A percentile compares a stretch with the other conserved stretches of the same genome.
phyloP scores from a whole-genome alignment of 2,888 invertebrate genomes.

The Drosophila phalerata region DNA sequence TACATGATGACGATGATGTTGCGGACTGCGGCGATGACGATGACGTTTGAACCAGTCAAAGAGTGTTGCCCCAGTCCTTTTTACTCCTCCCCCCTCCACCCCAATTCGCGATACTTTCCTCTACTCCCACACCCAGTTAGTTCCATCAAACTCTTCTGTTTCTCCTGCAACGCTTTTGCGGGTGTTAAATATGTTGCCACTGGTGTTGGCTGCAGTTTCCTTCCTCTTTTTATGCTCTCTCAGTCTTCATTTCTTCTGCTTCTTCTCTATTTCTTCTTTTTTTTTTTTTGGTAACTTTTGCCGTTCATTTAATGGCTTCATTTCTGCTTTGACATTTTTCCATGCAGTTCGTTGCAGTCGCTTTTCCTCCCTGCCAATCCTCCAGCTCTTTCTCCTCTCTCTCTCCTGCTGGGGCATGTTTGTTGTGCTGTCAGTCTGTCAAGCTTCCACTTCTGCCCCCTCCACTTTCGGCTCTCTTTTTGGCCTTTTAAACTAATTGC shows the following conservation, averaged over 20 bases:
- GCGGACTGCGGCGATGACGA: constrained; percentile 55
- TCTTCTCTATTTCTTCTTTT: constrained; percentile 29
- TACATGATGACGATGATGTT: constrained; percentile 52
- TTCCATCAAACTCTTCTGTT: neutral
- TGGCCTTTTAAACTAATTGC: constrained; percentile 79
- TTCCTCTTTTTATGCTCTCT: constrained; percentile 23
- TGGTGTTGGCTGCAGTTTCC: constrained; percentile 52
- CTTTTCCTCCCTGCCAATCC: constrained; percentile 36
- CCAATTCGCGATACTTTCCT: neutral
- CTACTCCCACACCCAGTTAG: neutral
- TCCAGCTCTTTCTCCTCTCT: constrained; percentile 22
- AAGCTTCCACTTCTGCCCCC: constrained; percentile 34
- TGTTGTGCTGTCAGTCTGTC: constrained; percentile 75
- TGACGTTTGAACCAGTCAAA: constrained; percentile 66
- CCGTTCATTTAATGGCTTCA: constrained; percentile 80
- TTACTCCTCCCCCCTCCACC: too few species aligned
- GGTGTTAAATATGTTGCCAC: constrained; percentile 75
- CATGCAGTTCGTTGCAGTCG: constrained; percentile 63
- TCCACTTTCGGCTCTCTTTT: constrained; percentile 32
- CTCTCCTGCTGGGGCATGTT: constrained; percentile 51
- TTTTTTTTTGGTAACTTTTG: constrained; percentile 64
- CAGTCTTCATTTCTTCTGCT: constrained; percentile 21
- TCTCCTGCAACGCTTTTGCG: constrained; percentile 47
- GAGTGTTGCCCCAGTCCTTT: constrained; percentile 40
- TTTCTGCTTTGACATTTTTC: constrained; percentile 79